These are phyloP conservation scores for Jaculus jaculus DNA, from an alignment of 2,113 vertebrate species.

Conservation along the genomic window DNA sequence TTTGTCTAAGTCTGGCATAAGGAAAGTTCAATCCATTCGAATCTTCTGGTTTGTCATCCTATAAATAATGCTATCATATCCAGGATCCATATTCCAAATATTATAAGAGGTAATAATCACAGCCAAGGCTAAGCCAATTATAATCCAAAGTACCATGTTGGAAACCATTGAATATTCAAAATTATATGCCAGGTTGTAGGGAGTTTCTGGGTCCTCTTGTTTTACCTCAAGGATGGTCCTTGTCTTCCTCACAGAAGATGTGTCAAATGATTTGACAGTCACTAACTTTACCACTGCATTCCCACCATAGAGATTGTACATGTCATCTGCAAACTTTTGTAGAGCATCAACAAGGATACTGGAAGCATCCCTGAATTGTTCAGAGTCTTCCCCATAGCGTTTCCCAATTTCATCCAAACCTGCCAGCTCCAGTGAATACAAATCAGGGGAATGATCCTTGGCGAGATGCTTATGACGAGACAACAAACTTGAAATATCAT, in stretches of 20 bases:
- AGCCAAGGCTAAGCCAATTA: slow-evolving; percentile 93
- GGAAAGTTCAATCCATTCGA: slow-evolving; percentile 92
- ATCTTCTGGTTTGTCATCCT: slow-evolving; percentile 99
- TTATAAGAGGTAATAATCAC: slow-evolving; percentile 94
- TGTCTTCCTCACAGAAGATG: slow-evolving; percentile 91
- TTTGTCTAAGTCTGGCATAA: slow-evolving; percentile 33
- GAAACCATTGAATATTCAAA: slow-evolving; percentile 95
- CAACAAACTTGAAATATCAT: slow-evolving; percentile 94
- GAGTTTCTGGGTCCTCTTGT: slow-evolving; percentile 88
- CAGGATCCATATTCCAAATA: slow-evolving; percentile 99
- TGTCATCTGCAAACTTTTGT: slow-evolving; percentile 97
- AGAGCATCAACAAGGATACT: slow-evolving; percentile 91
- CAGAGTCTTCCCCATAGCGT: slow-evolving; percentile 93
- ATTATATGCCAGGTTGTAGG: slow-evolving; percentile 96
- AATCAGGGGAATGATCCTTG: slow-evolving; percentile 96
- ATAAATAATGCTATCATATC: slow-evolving; percentile 99
- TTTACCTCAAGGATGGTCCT: slow-evolving; percentile 92
- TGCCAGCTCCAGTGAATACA: slow-evolving; percentile 95
- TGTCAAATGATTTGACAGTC: slow-evolving; percentile 92
- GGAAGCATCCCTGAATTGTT: slow-evolving; percentile 92
- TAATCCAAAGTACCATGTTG: slow-evolving; percentile 98
- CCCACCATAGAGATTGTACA: slow-evolving; percentile 92
- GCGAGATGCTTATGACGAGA: slow-evolving; percentile 96
- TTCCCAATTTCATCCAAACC: slow-evolving; percentile 95
- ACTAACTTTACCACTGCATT: slow-evolving; percentile 96